Evolutionary conservation across 2,797 vertebrate genomes (phyloP).

Genomic region (Lacerta agilis): DNA sequence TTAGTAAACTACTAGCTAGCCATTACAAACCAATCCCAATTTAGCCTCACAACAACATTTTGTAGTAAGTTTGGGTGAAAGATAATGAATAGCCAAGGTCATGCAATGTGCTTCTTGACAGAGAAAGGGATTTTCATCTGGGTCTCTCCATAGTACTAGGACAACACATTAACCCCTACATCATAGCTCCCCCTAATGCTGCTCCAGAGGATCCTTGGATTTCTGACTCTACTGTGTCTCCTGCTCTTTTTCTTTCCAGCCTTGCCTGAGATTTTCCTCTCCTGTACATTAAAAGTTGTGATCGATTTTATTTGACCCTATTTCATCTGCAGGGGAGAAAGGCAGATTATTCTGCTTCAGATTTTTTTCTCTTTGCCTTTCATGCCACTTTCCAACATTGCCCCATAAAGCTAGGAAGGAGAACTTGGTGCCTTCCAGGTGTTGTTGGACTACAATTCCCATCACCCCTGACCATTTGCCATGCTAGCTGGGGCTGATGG

Average conservation of each 20-base stretch:
- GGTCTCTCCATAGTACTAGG: background rate
- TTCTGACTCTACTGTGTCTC: background rate
- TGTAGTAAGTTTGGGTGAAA: background rate
- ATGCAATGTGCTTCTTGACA: background rate
- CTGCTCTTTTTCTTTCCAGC: background rate
- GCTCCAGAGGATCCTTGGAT: background rate
- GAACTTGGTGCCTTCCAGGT: no score
- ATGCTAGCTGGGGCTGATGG: no score
- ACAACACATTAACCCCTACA: background rate
- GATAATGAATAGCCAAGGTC: background rate
- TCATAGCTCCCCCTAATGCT: background rate
- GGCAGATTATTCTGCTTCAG: no score
- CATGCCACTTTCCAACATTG: background rate
- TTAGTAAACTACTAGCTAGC: background rate
- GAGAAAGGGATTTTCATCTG: background rate
- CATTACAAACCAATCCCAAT: background rate
- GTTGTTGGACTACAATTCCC: no score
- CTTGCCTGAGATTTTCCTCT: background rate
- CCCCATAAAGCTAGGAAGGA: background rate
- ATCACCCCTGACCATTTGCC: no score
- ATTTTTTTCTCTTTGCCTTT: no score
- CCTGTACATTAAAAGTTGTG: background rate
- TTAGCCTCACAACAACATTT: background rate
- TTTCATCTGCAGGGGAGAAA: background rate
- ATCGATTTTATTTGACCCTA: background rate